phyloP scores from a whole-genome alignment of 2,888 invertebrate species.

The Melieria picta region DNA sequence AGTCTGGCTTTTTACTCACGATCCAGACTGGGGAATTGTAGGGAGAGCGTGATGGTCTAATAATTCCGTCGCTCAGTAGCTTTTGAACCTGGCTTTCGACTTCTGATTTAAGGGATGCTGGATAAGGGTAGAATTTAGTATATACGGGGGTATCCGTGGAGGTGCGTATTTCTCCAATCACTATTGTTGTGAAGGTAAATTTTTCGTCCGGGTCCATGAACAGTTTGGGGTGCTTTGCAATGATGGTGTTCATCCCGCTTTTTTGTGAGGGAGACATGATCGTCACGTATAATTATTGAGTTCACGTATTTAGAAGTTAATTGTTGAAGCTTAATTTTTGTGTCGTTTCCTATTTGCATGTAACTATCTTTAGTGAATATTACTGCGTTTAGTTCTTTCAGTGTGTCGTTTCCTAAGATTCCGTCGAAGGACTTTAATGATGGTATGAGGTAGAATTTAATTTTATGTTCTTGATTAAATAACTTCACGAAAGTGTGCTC shows the following conservation, averaged over 20 bases:
- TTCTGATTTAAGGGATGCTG: conserved; percentile 6
- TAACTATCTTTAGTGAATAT: too few species aligned
- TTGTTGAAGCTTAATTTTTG: too few species aligned
- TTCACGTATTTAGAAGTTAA: too few species aligned
- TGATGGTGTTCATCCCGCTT: too few species aligned
- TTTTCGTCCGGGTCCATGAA: too few species aligned
- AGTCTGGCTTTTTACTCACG: conserved; percentile 29
- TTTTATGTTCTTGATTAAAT: too few species aligned
- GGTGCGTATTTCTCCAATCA: too few species aligned
- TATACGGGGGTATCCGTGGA: conserved; percentile 1
- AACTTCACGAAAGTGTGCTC: conserved; percentile 32
- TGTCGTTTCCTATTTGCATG: too few species aligned
- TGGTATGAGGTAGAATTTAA: neutral
- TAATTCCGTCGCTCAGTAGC: conserved; percentile 20
- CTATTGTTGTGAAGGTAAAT: too few species aligned
- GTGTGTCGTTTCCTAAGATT: neutral
- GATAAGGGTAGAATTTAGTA: conserved; percentile 17
- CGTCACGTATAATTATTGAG: too few species aligned
- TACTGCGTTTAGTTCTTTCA: neutral
- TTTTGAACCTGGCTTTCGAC: conserved; percentile 5
- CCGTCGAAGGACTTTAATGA: neutral
- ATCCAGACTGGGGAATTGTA: conserved; percentile 35
- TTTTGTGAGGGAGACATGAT: too few species aligned
- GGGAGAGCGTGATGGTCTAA: conserved; percentile 28
- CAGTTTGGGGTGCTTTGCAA: too few species aligned